Evolutionary conservation across 1,140 invertebrate genomes (phyloP).

Genomic region (Condylostylus longicornis): DNA sequence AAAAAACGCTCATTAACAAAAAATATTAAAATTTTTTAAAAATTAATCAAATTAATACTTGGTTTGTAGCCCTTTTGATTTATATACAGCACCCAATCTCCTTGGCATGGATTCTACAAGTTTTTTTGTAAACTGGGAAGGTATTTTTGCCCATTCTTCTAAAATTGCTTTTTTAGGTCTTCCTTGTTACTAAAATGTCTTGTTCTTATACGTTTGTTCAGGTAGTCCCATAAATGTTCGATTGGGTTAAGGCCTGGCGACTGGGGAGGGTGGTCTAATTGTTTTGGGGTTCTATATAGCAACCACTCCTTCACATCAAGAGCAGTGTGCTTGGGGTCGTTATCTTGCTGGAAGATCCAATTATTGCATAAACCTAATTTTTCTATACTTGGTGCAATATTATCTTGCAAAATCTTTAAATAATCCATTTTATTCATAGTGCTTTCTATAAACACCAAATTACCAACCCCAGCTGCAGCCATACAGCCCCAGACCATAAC

Average conservation of each 20-base stretch:
- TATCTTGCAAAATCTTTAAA: constrained; percentile 11
- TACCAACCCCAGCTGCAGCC: constrained; percentile 13
- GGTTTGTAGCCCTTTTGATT: constrained; percentile 13
- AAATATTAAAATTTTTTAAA: too few relatives aligned
- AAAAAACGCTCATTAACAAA: too few relatives aligned
- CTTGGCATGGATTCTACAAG: constrained; percentile 13
- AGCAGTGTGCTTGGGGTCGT: constrained; percentile 18
- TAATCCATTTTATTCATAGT: constrained; percentile 10
- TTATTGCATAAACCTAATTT: constrained; percentile 8
- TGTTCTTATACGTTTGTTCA: constrained; percentile 9
- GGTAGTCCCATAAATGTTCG: constrained; percentile 11
- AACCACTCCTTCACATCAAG: constrained; percentile 14
- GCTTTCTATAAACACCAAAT: constrained; percentile 14
- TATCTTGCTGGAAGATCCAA: constrained; percentile 7
- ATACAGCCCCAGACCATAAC: constrained; percentile 30
- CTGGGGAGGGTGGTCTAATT: constrained; percentile 19
- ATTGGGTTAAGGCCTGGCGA: constrained; percentile 12
- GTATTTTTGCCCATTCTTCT: constrained; percentile 13
- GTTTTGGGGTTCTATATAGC: constrained; percentile 4
- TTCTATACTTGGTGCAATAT: constrained; percentile 9
- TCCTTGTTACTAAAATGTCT: not conserved
- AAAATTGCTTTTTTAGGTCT: constrained; percentile 7
- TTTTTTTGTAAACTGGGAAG: constrained; percentile 7
- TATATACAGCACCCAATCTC: constrained; percentile 12
- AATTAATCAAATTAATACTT: too few relatives aligned